Evolutionary conservation across 1,140 invertebrate species (phyloP).

Genomic region (Monomorium pharaonis): DNA sequence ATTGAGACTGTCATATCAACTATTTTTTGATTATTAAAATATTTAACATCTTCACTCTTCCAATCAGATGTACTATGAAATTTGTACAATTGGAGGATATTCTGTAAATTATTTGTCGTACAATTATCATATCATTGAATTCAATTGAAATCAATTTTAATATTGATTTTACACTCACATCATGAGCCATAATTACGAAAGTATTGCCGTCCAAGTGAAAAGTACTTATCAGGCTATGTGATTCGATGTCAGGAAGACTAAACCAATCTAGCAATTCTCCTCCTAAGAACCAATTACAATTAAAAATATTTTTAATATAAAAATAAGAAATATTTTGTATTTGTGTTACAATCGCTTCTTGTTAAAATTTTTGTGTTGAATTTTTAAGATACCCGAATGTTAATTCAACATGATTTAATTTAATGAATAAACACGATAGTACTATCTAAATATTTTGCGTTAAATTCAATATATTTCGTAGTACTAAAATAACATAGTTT

Average conservation of each 20-base stretch:
- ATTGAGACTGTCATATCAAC: constrained; percentile 58
- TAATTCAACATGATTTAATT: no score
- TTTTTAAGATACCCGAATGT: no score
- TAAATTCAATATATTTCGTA: no score
- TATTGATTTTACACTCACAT: constrained; percentile 46
- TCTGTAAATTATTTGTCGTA: constrained; percentile 40
- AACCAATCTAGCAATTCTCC: constrained; percentile 70
- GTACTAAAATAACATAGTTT: no score
- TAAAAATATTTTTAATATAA: no score
- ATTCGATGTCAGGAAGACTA: constrained; percentile 57
- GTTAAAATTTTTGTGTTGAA: no score
- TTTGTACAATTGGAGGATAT: constrained; percentile 66
- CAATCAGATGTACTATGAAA: constrained; percentile 58
- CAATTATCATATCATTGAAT: not conserved
- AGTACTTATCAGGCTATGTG: constrained; percentile 52
- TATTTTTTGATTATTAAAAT: constrained; percentile 32
- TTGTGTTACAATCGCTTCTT: no score
- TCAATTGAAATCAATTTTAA: not conserved
- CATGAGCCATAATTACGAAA: constrained; percentile 65
- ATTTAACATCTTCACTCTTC: constrained; percentile 11
- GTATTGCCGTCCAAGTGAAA: constrained; percentile 64
- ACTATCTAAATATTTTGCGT: no score
- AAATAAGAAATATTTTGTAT: no score
- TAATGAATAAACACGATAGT: no score
- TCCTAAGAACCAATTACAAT: constrained; percentile 55